Base-by-base conservation (phyloP, 2,797 vertebrate genomes). In the Sebastes hubbsi region DNA sequence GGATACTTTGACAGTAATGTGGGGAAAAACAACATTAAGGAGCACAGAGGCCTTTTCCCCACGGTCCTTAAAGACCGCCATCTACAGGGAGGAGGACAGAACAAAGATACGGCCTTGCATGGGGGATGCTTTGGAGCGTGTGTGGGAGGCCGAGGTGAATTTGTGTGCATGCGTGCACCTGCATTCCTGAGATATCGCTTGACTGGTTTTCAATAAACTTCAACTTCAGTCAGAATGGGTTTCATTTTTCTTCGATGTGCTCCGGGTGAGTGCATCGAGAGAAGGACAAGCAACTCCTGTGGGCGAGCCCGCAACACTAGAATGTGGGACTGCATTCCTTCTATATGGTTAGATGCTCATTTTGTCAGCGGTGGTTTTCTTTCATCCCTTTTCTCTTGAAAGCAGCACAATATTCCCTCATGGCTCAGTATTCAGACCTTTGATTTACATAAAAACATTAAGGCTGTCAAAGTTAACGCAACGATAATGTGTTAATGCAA, bases 1-100 rank as follows among this genome's bases (percentile, higher is more conserved):
- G 90, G 85, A 87, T 66, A 81, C 81, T 73, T 86, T 82, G 92
- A 89, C 89, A 85, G 75, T 91, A 88, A 93, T 92, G 82, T 82
- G 77, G 64, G 84, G 84, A 85, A 88, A 93, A 92, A 91, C 90
- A 89, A 89, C 84, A 81, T 91, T 88, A 60, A 82, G 58, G 84
- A 75, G 81, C 67, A 78, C 4, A 1, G 81, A 85, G 86, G 87
- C 79, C 76, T 74, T 77, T 52, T 77, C 81, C 83, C 77, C 4
- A 13, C 1, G 58, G 85, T 36, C 73, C 62, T 25, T 3, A 56
- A 4, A 64, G 63, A 62, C 75, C 27, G 42, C 61, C 68, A 60
- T 84, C 85, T 80, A 75, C 60, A 36, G 85, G 74, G 80, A 87
- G 49, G 67, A 75, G 70, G 80, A 58, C 76, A 55, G 64, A 68